Conservation (phyloP, 2,113 vertebrate genomes). For the Chelonoidis abingdonii region DNA sequence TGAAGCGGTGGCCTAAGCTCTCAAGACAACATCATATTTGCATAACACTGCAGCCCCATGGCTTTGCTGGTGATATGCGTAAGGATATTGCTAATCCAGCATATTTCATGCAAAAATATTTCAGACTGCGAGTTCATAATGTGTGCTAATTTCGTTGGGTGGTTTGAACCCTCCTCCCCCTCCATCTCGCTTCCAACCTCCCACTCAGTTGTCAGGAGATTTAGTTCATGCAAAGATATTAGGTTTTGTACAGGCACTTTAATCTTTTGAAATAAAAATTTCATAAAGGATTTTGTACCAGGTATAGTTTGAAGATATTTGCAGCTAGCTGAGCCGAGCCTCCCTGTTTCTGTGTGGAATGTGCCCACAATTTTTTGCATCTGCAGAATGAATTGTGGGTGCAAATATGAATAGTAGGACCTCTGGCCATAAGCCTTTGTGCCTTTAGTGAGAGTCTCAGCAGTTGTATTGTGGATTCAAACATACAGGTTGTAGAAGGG, state of each 20-base stretch:
- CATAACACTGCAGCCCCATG: neutral
- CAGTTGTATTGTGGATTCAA: neutral
- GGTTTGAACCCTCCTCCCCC: neutral
- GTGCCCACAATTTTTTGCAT: neutral
- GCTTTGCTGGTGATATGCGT: neutral
- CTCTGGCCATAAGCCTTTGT: neutral
- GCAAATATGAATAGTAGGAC: neutral
- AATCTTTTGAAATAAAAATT: neutral
- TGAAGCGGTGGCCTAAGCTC: neutral
- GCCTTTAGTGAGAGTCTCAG: neutral
- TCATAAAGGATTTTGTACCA: neutral
- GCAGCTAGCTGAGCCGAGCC: neutral
- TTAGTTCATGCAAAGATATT: neutral
- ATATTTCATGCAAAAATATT: neutral
- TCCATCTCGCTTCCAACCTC: neutral
- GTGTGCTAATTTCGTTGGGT: neutral
- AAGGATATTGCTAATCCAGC: neutral
- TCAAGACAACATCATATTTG: neutral
- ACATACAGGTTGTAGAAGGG: neutral
- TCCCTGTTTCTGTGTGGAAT: neutral
- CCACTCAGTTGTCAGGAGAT: neutral
- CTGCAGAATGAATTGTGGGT: neutral
- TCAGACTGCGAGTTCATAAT: neutral
- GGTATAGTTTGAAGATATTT: neutral
- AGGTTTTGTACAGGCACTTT: slow-evolving; percentile 4